phyloP scores from a whole-genome alignment of 2,113 vertebrate genomes.

The Cyprinodon tularosa region DNA sequence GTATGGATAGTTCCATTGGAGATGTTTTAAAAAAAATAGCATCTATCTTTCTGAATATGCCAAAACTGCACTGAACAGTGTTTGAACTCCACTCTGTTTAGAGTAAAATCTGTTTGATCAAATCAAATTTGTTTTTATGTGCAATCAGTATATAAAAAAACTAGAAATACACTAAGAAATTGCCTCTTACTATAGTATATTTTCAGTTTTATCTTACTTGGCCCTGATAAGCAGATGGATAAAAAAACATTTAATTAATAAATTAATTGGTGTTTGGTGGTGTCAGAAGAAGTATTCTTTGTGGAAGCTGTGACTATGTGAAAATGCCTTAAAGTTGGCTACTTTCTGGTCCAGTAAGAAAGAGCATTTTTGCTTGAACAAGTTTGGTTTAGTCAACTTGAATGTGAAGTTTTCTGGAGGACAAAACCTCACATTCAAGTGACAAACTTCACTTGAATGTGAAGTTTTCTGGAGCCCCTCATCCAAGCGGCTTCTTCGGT shows the following conservation, averaged over 20 bases:
- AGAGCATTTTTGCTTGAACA: background rate
- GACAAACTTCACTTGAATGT: too few relatives aligned
- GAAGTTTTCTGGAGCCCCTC: too few relatives aligned
- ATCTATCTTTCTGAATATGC: conserved; percentile 10
- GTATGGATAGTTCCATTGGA: conserved; percentile 49
- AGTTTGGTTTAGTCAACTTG: too few relatives aligned
- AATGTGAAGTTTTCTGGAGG: too few relatives aligned
- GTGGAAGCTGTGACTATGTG: background rate
- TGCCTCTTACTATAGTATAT: background rate
- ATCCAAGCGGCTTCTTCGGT: too few relatives aligned
- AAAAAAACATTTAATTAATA: too few relatives aligned
- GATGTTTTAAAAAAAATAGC: conserved; percentile 37
- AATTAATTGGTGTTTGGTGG: background rate
- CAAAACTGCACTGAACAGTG: conserved; percentile 41
- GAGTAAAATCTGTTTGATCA: conserved; percentile 17
- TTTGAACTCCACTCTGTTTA: conserved; percentile 9
- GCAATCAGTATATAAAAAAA: too few relatives aligned
- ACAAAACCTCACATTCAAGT: too few relatives aligned
- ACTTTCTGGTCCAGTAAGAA: background rate
- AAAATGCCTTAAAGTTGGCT: background rate
- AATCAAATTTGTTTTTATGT: background rate
- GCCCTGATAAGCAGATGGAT: too few relatives aligned
- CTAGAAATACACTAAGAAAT: background rate
- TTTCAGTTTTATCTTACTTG: background rate
- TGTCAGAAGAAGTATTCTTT: background rate